Evolutionary conservation across 1,140 invertebrate species (phyloP), one percentile per base, ranked within the genome.

Genomic region (Prorops nasuta): DNA sequence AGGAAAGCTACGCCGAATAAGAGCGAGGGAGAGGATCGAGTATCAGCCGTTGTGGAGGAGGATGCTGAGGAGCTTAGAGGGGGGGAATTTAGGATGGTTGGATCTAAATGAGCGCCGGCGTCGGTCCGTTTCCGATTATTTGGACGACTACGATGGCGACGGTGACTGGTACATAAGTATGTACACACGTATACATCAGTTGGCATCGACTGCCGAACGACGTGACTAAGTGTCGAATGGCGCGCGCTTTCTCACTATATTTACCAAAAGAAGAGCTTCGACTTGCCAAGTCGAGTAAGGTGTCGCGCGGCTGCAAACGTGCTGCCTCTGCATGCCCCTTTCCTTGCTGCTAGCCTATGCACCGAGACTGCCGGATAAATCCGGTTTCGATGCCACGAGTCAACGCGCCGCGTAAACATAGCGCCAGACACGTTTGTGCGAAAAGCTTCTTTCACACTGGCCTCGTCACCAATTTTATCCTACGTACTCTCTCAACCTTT

Each of bases 231-330:
- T 60, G 56, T 53, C 54, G 52, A 51, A 44, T 46, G 49, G 51
- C 51, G 54, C 21, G 35, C 10, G 16, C 19, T n/a, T 19, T 41
- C 41, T n/a, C 49, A 58, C 56, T 64, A 65, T 69, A 69, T 69
- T 69, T 69, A 67, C 49, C 60, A 37, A 52, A 54, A 59, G 58
- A 59, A 66, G 58, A 4, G 24, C 4, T 4, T 60, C 57, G 42
- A 50, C 63, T 62, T 66, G 61, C 65, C 65, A 69, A 69, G 58
- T 67, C 65, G 65, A 69, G 67, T 66, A 67, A 67, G 59, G 61
- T 67, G 67, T 67, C 67, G 61, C 44, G 32, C 24, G 41, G 36
- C 45, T 39, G 37, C 45, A 14, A 7, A 10, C 24, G 24, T 10
- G 24, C 24, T 4, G 10, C 24, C 4, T 4, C 10, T 10, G 24